phyloP scores from a whole-genome alignment of 2,113 vertebrate genomes.

The Bucco capensis region DNA sequence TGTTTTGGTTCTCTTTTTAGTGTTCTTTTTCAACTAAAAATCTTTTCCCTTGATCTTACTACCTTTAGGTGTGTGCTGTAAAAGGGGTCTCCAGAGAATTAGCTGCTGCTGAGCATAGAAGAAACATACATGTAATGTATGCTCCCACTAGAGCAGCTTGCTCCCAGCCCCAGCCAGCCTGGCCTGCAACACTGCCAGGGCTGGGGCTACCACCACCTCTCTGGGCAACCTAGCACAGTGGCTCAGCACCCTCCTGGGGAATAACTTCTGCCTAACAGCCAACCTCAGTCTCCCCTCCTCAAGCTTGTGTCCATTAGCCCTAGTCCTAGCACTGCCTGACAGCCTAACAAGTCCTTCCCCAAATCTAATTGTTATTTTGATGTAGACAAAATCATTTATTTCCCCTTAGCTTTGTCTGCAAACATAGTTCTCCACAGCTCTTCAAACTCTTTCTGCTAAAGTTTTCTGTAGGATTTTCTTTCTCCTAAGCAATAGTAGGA shows the following conservation, averaged over 20 bases:
- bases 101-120: background rate
- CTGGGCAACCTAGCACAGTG: too few species aligned
- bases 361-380: background rate
- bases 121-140: too few species aligned
- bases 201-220: too few species aligned
- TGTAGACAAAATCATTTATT: background rate
- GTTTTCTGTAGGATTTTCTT: background rate
- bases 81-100: background rate
- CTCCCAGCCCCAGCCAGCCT: too few species aligned
- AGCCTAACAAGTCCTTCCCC: too few species aligned
- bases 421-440: background rate
- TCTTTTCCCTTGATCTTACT: background rate
- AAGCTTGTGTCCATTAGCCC: too few species aligned
- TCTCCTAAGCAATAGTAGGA: background rate
- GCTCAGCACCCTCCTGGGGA: too few species aligned
- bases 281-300: too few species aligned
- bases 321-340: too few species aligned
- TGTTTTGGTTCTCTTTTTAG: background rate
- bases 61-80: accelerated
- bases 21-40: background rate
- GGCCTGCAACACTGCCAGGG: too few species aligned
- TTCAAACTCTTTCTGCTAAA: background rate
- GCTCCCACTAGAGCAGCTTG: too few species aligned
- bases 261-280: too few species aligned
- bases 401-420: background rate